Evolutionary conservation across 2,113 vertebrate genomes (phyloP).

Genomic region (Phaethon lepturus): DNA sequence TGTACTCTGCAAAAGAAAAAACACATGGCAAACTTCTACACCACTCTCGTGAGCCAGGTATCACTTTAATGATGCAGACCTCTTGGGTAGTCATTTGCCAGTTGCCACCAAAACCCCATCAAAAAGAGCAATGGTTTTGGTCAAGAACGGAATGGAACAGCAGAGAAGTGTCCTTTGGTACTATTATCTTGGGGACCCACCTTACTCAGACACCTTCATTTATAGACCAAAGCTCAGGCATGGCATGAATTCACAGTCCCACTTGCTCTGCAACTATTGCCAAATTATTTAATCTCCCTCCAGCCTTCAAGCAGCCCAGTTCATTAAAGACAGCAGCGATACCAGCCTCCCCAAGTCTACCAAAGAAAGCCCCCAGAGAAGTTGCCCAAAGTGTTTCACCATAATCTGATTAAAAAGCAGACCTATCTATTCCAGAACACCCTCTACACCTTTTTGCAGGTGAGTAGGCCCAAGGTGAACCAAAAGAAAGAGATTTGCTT

Average conservation of each 20-base stretch:
- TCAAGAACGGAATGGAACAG: not conserved
- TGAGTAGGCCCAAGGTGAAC: not conserved
- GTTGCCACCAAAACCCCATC: not conserved
- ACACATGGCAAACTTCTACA: not conserved
- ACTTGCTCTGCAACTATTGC: not conserved
- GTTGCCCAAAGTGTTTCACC: not conserved
- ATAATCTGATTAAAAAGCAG: not conserved
- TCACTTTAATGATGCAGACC: not conserved
- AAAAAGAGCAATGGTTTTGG: not conserved
- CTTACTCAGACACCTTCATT: not conserved
- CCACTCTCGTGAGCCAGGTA: accelerated
- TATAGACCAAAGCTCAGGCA: not conserved
- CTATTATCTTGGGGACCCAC: not conserved
- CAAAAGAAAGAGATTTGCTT: not conserved
- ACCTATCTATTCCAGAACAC: not conserved
- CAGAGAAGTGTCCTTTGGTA: accelerated
- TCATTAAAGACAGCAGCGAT: not conserved
- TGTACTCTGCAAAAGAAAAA: not conserved
- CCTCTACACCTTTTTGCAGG: not conserved
- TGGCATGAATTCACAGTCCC: not conserved
- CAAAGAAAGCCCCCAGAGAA: not conserved
- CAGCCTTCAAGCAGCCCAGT: not conserved
- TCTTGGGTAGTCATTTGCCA: not conserved
- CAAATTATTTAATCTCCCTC: not conserved
- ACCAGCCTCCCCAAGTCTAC: not conserved